phyloP scores from a whole-genome alignment of 2,113 vertebrate species.

The zebrafish (Danio rerio) region GRCz12tu NC_133181.1:37395501-37396000 shows the following conservation, averaged over 20 bases:
- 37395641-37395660: no score
- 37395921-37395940: not conserved
- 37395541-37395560: not conserved
- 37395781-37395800: not conserved
- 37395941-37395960: not conserved
- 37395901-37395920: not conserved
- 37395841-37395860: not conserved
- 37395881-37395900: not conserved
- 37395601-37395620: not conserved
- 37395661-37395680: not conserved
- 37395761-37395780: not conserved
- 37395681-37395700: not conserved
- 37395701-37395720: no score
- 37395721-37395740: not conserved
- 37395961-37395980: not conserved
- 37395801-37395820: not conserved
- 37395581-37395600: not conserved
- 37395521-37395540: not conserved
- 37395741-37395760: not conserved
- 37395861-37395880: not conserved
- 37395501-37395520: not conserved
- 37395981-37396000: not conserved
- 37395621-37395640: not conserved
- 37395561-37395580: conserved; percentile 4
- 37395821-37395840: not conserved